A percentile compares a stretch with the other conserved stretches of the same genome.
phyloP scores from a whole-genome alignment of 2,113 vertebrate species.

The Erythrocercus mccallii region DNA sequence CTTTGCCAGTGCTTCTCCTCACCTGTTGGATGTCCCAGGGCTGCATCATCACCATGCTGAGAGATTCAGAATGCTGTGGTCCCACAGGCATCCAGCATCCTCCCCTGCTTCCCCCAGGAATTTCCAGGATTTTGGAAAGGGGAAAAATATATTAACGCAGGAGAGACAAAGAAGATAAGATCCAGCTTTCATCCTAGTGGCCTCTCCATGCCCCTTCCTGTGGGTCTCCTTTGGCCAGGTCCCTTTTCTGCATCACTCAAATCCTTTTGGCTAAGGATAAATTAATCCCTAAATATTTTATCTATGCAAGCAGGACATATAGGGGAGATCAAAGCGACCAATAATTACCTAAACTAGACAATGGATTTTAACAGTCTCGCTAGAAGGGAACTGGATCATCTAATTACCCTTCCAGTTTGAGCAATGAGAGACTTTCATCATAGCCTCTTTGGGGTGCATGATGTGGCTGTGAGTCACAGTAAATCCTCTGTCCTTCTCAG shows the following conservation, averaged over 20 bases:
- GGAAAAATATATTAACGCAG: not conserved
- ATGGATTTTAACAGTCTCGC: not conserved
- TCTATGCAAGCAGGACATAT: not conserved
- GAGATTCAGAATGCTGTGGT: not conserved
- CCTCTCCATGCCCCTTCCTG: not conserved
- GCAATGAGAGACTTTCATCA: conserved; percentile 24
- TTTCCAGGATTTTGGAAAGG: not conserved
- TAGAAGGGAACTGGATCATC: not conserved
- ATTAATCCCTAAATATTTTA: not conserved
- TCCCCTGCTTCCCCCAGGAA: not conserved
- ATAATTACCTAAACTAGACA: not conserved
- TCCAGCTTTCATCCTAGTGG: not conserved
- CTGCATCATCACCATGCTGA: accelerated
- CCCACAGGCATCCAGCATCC: not conserved
- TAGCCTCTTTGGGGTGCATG: not conserved
- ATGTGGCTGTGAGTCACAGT: not conserved
- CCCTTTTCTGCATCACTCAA: not conserved
- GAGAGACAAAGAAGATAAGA: not conserved
- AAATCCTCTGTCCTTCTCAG: not conserved
- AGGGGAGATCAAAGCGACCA: not conserved
- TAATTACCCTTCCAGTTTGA: conserved; percentile 21
- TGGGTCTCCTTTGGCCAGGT: accelerated
- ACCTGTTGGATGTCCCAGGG: accelerated
- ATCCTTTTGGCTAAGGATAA: not conserved
- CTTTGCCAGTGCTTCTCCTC: not conserved